phyloP scores from a whole-genome alignment of 2,113 vertebrate species.

The Melanocharis versteri region DNA sequence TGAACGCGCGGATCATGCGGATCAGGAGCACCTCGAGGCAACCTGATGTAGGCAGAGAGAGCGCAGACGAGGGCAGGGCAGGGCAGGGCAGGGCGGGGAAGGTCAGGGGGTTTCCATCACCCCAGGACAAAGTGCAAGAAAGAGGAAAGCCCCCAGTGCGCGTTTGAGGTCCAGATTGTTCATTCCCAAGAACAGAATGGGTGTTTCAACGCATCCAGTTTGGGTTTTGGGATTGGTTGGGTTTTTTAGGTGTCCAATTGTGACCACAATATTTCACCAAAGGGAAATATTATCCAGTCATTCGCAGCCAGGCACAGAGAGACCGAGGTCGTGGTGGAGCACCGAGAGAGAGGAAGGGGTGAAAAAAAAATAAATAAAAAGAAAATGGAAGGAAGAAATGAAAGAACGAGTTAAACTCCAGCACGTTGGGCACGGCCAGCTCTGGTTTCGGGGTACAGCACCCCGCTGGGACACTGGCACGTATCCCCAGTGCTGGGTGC shows the following conservation, averaged over 20 bases:
- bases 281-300: neutral
- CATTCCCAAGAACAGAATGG: neutral
- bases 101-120: constrained; percentile 3
- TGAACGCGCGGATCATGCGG: constrained; percentile 86
- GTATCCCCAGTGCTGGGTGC: neutral
- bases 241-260: neutral
- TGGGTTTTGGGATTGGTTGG: neutral
- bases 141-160: neutral
- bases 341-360: neutral
- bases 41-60: constrained; percentile 70
- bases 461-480: rapidly evolving
- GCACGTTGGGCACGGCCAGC: rapidly evolving
- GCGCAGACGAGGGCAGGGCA: constrained; percentile 32
- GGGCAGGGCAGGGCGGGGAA: constrained; percentile 26
- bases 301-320: neutral
- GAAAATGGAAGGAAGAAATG: constrained; percentile 45
- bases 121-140: neutral
- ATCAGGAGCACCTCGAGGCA: constrained; percentile 89
- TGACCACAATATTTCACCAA: neutral
- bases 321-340: neutral
- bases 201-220: neutral
- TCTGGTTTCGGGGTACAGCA: neutral
- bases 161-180: neutral
- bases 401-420: constrained; percentile 14
- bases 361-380: constrained; percentile 14